Percentiles rank a stretch among this genome's conserved stretches.
phyloP scores from a whole-genome alignment of 1,140 invertebrate genomes.

The Aphaenogaster rudis region DNA sequence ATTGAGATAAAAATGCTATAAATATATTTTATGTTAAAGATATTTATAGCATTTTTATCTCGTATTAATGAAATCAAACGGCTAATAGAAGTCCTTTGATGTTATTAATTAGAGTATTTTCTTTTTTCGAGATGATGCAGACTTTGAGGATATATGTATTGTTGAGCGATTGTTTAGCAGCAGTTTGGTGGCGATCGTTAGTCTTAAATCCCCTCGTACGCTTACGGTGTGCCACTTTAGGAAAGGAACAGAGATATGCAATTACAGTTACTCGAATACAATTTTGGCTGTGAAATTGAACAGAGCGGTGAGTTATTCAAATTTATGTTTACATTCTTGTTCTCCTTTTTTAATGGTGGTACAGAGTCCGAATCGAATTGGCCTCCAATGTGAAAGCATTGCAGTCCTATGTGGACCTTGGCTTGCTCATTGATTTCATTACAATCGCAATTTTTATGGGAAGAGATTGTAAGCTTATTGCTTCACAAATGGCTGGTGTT shows the following conservation, averaged over 20 bases:
- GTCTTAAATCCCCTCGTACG: slow-evolving; percentile 96
- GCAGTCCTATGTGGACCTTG: not conserved
- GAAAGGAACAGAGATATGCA: slow-evolving; percentile 99
- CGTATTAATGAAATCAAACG: not conserved
- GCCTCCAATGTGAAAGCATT: not conserved
- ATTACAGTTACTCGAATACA: slow-evolving; percentile 99
- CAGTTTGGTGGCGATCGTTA: slow-evolving; percentile 98
- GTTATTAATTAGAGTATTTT: slow-evolving; percentile 37
- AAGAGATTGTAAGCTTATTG: not conserved
- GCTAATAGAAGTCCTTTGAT: not conserved
- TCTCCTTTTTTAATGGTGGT: not conserved
- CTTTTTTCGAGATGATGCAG: slow-evolving; percentile 81
- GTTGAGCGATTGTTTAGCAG: slow-evolving; percentile 99
- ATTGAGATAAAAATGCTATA: slow-evolving; percentile 17
- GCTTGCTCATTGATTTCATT: not conserved
- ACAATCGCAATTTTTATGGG: not conserved
- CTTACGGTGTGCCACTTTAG: slow-evolving; percentile 99
- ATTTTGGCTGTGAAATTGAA: slow-evolving; percentile 99
- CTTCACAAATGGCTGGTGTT: not conserved
- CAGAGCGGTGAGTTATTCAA: slow-evolving; percentile 93
- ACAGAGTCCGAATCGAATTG: not conserved
- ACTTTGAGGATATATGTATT: slow-evolving; percentile 95
- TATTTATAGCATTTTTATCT: not conserved
- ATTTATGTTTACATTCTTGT: not conserved
- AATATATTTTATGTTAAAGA: not conserved